Percentiles rank a stretch among this genome's conserved stretches.
These are phyloP conservation scores for Ctenosaura bakeri DNA, from an alignment of 2,797 vertebrate species.

Conservation along the genomic window DNA sequence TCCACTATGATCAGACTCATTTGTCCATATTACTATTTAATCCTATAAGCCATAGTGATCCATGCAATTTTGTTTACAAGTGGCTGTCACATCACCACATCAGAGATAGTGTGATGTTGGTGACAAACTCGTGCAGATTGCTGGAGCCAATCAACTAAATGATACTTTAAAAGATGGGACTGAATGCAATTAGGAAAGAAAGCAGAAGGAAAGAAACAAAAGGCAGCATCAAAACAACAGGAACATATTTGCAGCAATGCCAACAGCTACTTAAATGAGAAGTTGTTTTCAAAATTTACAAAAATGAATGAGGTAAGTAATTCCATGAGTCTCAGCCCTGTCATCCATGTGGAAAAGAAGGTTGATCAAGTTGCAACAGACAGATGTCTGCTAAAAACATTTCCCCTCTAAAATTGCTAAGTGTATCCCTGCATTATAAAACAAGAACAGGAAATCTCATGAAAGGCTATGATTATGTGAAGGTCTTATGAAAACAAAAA, in stretches of 20 bases:
- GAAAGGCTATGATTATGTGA: slow-evolving; percentile 64
- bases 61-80: neutral
- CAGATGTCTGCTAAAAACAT: slow-evolving; percentile 57
- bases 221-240: neutral
- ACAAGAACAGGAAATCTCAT: slow-evolving; percentile 67
- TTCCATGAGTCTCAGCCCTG: neutral
- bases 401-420: slow-evolving; percentile 61
- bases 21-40: neutral
- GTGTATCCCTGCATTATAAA: slow-evolving; percentile 56
- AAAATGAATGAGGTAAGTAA: neutral
- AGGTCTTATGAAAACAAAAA: slow-evolving; percentile 69
- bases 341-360: slow-evolving; percentile 32
- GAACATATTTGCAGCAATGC: neutral
- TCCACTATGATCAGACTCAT: neutral
- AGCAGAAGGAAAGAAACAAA: neutral
- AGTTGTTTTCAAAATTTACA: neutral
- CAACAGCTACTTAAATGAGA: neutral
- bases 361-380: slow-evolving; percentile 42
- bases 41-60: neutral
- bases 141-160: neutral
- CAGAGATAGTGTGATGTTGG: neutral
- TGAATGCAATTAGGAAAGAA: neutral
- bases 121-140: too few relatives aligned
- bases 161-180: too few relatives aligned
- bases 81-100: neutral